Conservation (phyloP, 92 coral and sea anemone genomes). For the Nematostella vectensis region DNA sequence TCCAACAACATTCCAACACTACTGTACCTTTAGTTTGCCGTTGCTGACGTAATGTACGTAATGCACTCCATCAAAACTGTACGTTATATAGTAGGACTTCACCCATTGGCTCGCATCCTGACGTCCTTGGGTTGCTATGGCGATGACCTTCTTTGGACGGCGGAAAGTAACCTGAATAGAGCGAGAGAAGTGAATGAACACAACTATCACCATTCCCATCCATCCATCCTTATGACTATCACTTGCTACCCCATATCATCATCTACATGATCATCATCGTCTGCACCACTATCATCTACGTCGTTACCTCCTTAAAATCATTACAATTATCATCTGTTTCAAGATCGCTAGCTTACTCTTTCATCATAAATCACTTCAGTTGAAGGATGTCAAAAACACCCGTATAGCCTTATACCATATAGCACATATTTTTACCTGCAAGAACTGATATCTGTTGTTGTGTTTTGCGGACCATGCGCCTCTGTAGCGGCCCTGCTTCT, state of each 20-base stretch:
- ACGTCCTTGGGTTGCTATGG: slow-evolving; percentile 34
- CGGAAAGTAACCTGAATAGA: slow-evolving; percentile 13
- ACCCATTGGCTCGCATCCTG: slow-evolving; percentile 28
- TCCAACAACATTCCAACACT: no score
- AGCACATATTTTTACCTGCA: slow-evolving; percentile 66
- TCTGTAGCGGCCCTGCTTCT: slow-evolving; percentile 51
- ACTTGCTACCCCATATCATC: no score
- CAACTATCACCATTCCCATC: no score
- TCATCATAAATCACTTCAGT: no score
- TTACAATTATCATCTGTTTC: no score
- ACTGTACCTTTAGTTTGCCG: slow-evolving; percentile 22
- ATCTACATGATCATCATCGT: no score
- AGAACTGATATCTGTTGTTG: slow-evolving; percentile 59
- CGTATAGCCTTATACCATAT: no score
- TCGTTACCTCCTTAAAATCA: no score
- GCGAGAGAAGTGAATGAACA: background rate
- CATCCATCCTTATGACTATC: no score
- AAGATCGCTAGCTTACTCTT: no score
- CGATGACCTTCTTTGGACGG: slow-evolving; percentile 24
- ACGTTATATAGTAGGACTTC: slow-evolving; percentile 12
- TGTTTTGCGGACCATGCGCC: slow-evolving; percentile 56
- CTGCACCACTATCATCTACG: no score
- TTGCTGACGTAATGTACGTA: slow-evolving; percentile 4
- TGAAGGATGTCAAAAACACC: no score
- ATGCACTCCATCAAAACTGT: slow-evolving; percentile 23